Conservation (phyloP, 1,140 invertebrate genomes). For the Drosophila triauraria region DNA sequence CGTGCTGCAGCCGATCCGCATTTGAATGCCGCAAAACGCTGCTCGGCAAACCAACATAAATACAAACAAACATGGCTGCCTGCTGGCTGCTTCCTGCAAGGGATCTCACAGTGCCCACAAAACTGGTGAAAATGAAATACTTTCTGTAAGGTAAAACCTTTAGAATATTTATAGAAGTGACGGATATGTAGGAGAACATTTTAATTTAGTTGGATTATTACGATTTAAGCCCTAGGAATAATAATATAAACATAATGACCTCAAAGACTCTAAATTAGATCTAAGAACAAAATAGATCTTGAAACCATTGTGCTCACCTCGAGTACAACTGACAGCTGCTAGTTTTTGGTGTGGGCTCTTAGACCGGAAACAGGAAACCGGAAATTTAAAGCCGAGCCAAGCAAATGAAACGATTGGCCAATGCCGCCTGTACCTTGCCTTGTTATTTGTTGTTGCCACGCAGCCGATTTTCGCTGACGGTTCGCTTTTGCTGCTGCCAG, state of each 20-base stretch:
- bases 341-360: background rate
- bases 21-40: slow-evolving; percentile 78
- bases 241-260: background rate
- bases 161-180: too few species aligned
- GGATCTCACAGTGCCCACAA: slow-evolving; percentile 9
- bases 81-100: slow-evolving; percentile 54
- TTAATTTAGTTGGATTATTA: too few species aligned
- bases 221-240: too few species aligned
- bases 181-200: too few species aligned
- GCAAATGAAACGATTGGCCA: slow-evolving; percentile 69
- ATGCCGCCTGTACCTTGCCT: slow-evolving; percentile 37
- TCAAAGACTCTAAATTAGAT: background rate
- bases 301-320: background rate
- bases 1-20: slow-evolving; percentile 56
- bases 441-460: slow-evolving; percentile 76
- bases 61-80: slow-evolving; percentile 80
- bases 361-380: slow-evolving; percentile 73
- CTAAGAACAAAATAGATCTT: background rate
- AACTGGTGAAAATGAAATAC: too few species aligned
- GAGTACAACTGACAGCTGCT: slow-evolving; percentile 6
- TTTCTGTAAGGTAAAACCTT: background rate
- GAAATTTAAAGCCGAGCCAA: slow-evolving; percentile 77
- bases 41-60: slow-evolving; percentile 77
- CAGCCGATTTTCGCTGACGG: slow-evolving; percentile 53
- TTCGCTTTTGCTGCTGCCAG: slow-evolving; percentile 45